Base-by-base conservation (phyloP, 1,140 invertebrate species). In the Odontomachus brunneus region DNA sequence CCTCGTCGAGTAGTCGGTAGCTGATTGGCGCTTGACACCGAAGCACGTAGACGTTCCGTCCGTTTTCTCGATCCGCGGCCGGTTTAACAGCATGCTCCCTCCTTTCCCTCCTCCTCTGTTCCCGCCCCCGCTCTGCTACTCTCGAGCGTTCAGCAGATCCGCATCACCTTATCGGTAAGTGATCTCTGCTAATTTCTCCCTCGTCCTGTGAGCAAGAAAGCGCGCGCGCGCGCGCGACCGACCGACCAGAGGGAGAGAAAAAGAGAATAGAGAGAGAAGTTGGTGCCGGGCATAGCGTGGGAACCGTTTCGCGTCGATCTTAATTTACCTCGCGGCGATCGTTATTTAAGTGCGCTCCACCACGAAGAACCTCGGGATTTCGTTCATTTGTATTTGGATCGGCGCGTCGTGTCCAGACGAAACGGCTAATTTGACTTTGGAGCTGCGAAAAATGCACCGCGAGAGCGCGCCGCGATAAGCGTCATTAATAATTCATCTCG, bases 1-100 rank as follows among this genome's bases (percentile, higher is more conserved):
- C 26, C 38, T 83, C 57, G 22, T 29, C 69, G 51, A 65, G 60
- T 83, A 65, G 60, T 83, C 59, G 26, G 59, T 75, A 81, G 71
- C 33, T 65, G 85, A 74, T 88, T 69, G 69, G 57, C 29, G 48
- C 51, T 84, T 84, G 81, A 87, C 86, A 80, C 53, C 73, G 59
- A 80, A 55, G 49, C 74, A 29, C 73, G 33, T 75, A 69, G 62
- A 55, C 60, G 19, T 82, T 59, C 48, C 72, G 51, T 84, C 53
- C 59, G 65, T 75, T 84, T 72, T 72, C 53, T 62, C 67, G 22
- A 44, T 69, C 24, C 51, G 78, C 15, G 76, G 55, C 57, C 78
- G 60, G 66, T 76, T 87, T 87, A 87, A 85, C 26, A 62, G 57
- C 24, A 44, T 44, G 38, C 9, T 11, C 38, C 9, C 38, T 44